Percentiles rank a stretch among this genome's conserved stretches.
phyloP scores from a whole-genome alignment of 2,113 vertebrate species.

The Neodon shergylaensis region DNA sequence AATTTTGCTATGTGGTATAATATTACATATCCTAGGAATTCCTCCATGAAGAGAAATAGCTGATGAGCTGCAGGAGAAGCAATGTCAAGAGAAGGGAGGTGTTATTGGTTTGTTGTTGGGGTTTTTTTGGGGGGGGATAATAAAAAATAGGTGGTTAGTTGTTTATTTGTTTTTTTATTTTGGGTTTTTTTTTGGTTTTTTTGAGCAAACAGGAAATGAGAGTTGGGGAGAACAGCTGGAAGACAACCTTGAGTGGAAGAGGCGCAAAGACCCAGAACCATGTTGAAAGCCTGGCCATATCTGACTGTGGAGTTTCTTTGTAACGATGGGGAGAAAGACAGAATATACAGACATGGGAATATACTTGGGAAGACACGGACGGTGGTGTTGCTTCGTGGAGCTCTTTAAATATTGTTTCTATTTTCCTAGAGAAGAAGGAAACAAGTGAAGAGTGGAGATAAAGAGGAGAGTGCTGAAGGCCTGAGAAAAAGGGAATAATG shows the following conservation, averaged over 20 bases:
- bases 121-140: neutral
- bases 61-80: neutral
- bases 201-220: neutral
- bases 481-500: neutral
- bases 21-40: neutral
- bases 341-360: neutral
- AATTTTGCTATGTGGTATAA: neutral
- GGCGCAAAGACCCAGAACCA: neutral
- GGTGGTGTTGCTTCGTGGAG: neutral
- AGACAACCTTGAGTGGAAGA: neutral
- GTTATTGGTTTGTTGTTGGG: neutral
- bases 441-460: constrained; percentile 14
- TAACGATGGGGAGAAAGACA: neutral
- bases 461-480: neutral
- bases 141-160: constrained; percentile 25
- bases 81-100: neutral
- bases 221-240: neutral
- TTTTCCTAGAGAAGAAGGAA: constrained; percentile 47
- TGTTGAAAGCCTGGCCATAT: neutral
- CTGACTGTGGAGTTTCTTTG: neutral
- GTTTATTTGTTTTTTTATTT: too few relatives aligned
- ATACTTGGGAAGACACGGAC: neutral
- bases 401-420: constrained; percentile 13
- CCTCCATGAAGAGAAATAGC: constrained; percentile 25
- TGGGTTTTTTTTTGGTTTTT: neutral